Base-by-base conservation (phyloP, 2,888 invertebrate genomes). In the Phyto melanocephala region DNA sequence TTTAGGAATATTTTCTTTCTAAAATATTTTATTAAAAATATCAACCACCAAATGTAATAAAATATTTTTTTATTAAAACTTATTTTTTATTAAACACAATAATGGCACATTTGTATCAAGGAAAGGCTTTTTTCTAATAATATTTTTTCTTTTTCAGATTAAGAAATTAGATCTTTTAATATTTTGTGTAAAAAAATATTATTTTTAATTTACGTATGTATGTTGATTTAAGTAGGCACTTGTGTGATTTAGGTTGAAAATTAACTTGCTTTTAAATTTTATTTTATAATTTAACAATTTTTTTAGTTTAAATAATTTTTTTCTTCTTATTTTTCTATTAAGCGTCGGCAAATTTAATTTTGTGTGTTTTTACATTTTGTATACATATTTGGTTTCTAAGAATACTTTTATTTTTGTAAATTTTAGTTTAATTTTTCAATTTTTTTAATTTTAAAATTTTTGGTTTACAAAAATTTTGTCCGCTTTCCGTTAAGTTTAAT, bases 261-360 rank as follows among this genome's bases (percentile, higher is more conserved):
- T 15, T 15, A 42, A 42, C 5, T 15, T 15, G n/a, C 4, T 7
- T 15, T 15, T 42, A 3, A n/a, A 22, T 62, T 37, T 50, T 33
- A 35, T 50, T 42, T 47, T 11, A 17, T 28, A 5, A 42, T 42
- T 62, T 62, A 5, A 15, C 6, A 5, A 5, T 35, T 11, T 67
- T 40, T 52, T 28, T 28, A 37, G 45, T n/a, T 8, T 15, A 15
- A 56, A 20, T 20, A 1, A n/a, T 58, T 47, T 42, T 33, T 33
- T 33, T 33, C 33, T 15, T 8, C 33, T 28, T 47, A 50, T 8
- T 68, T 54, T 20, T 28, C 13, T 58, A 54, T 81, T 81, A 77
- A 77, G 77, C 81, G 81, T 54, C 81, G 81, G 81, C 62, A 72
- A 67, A 42, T 37, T 58, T n/a, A 47, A 20, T 45, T 24, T 56